These are phyloP conservation scores for Heliconius ismenius DNA, from an alignment of 2,888 invertebrate species.

Conservation along the genomic window DNA sequence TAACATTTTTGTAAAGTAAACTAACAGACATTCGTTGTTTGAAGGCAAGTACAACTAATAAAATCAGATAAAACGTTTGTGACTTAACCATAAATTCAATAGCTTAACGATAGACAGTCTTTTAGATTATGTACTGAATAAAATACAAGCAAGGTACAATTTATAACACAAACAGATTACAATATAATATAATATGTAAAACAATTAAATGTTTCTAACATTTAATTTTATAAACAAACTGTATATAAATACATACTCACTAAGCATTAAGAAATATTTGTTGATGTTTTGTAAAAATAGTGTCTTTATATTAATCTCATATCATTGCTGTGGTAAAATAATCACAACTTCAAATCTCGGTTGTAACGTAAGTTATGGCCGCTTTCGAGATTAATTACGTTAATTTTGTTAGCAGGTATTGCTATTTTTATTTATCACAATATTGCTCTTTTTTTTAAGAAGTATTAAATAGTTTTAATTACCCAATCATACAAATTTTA, in stretches of 20 bases:
- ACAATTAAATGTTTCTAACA: conserved; percentile 39
- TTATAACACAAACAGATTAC: conserved; percentile 46
- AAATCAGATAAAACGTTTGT: conserved; percentile 74
- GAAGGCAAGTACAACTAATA: conserved; percentile 66
- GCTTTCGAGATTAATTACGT: conserved; percentile 20
- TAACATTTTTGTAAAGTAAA: conserved; percentile 36
- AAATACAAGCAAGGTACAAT: conserved; percentile 57
- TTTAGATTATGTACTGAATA: conserved; percentile 69
- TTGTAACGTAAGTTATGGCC: conserved; percentile 27
- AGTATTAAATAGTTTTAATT: conserved; percentile 14
- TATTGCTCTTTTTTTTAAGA: conserved; percentile 13
- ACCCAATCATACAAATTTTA: not conserved
- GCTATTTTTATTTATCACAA: conserved; percentile 32
- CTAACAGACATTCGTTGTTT: conserved; percentile 78
- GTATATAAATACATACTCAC: conserved; percentile 27
- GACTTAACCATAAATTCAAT: conserved; percentile 78
- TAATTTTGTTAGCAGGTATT: conserved; percentile 19
- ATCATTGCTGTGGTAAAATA: conserved; percentile 27
- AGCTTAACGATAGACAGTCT: conserved; percentile 80
- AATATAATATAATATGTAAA: conserved; percentile 28
- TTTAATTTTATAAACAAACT: conserved; percentile 34
- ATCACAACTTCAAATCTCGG: conserved; percentile 25
- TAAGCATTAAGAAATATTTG: conserved; percentile 29
- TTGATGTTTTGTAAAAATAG: conserved; percentile 28
- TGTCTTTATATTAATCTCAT: conserved; percentile 15